Base-by-base conservation (phyloP, 1,140 invertebrate genomes). In the Drosophila dunni region DNA sequence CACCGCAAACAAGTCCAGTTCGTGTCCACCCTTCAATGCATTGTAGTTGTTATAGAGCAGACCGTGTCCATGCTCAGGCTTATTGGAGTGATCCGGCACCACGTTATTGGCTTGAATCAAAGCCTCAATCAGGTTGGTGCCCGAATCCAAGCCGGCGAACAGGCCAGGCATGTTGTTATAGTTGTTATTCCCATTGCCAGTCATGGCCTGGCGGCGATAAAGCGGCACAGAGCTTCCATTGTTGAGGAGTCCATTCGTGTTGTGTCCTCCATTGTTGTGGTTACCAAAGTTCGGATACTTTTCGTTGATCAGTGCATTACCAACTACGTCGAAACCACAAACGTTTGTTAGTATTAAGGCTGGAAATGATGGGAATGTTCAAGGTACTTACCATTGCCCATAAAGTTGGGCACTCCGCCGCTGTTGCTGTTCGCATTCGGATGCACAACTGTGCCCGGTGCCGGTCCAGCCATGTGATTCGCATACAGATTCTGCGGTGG, bases 201-300 rank as follows among this genome's bases (percentile, higher is more conserved):
- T 40, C 62, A 89, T 72, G 10, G 92, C 91, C 73, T 94, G 93
- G 5, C 93, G 84, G 11, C 93, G 86, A 66, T 94, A 94, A 13
- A 94, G 77, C 0, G 93, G 93, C 56, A 93, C 91, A 5, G 93
- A 93, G 46, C 51, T 83, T 13, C 78, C 82, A 65, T 86, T 85
- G 34, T 65, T 86, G 20, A 81, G 40, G 51, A 85, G 61, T 9
- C 78, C 78, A n/a, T 81, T 81, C 36, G 48, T 51, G 44, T 56
- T 62, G 72, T 58, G 51, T 8, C 46, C 51, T n/a, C 68, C 44
- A 51, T 68, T 82, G 63, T 77, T 88, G 10, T 83, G 76, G 45
- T 65, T 90, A 53, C 70, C 81, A 11, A 88, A 60, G 54, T 75
- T 89, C 24, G 66, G 60, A 60, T 74, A 88, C 64, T 88, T 88